Evolutionary conservation across 1,140 invertebrate species (phyloP).

Genomic region (Chrysoperla carnea): DNA sequence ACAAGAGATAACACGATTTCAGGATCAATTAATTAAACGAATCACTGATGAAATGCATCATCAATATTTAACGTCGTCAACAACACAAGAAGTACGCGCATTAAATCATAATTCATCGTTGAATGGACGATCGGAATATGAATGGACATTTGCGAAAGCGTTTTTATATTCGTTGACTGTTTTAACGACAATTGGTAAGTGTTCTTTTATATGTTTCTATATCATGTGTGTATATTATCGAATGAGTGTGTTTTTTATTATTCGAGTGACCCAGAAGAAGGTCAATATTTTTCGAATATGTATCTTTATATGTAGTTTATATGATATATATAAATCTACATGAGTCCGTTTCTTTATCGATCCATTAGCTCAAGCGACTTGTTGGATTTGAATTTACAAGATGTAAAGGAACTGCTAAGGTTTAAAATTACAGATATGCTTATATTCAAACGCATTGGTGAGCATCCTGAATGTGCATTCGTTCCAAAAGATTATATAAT

Average conservation of each 20-base stretch:
- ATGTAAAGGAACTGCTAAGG: too few relatives aligned
- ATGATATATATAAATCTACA: too few relatives aligned
- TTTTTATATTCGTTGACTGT: constrained; percentile 93
- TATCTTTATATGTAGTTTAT: background rate
- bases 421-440: too few relatives aligned
- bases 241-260: background rate
- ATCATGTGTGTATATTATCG: background rate
- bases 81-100: constrained; percentile 25
- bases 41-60: constrained; percentile 57
- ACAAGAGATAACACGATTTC: constrained; percentile 75
- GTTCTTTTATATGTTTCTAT: constrained; percentile 1
- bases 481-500: too few relatives aligned
- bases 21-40: constrained; percentile 64
- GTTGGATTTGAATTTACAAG: too few relatives aligned
- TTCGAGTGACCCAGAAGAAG: background rate
- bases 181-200: constrained; percentile 89
- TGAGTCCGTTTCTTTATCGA: too few relatives aligned
- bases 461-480: too few relatives aligned
- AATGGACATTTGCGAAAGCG: constrained; percentile 86
- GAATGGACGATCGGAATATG: constrained; percentile 29
- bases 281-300: constrained; percentile 1
- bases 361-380: too few relatives aligned
- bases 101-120: constrained; percentile 26
- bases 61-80: constrained; percentile 39
- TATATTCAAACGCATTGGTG: too few relatives aligned